A percentile compares a stretch with the other conserved stretches of the same genome.
Evolutionary conservation across 1,140 invertebrate genomes (phyloP).

Genomic region (Planococcus citri): DNA sequence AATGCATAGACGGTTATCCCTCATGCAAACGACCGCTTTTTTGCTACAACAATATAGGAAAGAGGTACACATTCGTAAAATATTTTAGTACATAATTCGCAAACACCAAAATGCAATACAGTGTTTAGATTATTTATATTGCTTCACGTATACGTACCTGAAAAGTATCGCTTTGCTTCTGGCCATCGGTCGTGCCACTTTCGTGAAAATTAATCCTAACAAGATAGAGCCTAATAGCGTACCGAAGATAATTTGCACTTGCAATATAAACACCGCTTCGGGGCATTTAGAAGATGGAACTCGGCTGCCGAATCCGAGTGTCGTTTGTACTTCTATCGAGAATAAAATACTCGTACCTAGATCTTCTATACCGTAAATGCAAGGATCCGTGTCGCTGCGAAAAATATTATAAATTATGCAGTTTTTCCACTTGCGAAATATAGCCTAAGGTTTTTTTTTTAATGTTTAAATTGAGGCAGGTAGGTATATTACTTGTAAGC

Average conservation of each 20-base stretch:
- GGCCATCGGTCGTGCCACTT: background rate
- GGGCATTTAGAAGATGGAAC: conserved; percentile 89
- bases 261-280: conserved; percentile 58
- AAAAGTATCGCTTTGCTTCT: background rate
- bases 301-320: conserved; percentile 59
- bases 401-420: background rate
- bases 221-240: background rate
- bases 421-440: too few relatives aligned
- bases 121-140: too few relatives aligned
- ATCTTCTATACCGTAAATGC: conserved; percentile 62
- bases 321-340: conserved; percentile 84
- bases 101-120: too few relatives aligned
- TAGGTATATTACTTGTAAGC: background rate
- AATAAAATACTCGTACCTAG: conserved; percentile 83
- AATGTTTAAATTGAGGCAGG: too few relatives aligned
- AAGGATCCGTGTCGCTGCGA: conserved; percentile 42
- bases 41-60: too few relatives aligned
- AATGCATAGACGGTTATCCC: conserved; percentile 77
- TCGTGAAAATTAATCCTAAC: conserved; percentile 3
- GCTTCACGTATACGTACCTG: background rate
- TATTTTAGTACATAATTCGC: too few relatives aligned
- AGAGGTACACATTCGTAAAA: too few relatives aligned
- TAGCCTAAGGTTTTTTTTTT: too few relatives aligned
- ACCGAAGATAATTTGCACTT: background rate
- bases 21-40: conserved; percentile 80